Evolutionary conservation across 1,140 invertebrate genomes (phyloP), one percentile per base, ranked within the genome.

Genomic region (Chionoecetes opilio): DNA sequence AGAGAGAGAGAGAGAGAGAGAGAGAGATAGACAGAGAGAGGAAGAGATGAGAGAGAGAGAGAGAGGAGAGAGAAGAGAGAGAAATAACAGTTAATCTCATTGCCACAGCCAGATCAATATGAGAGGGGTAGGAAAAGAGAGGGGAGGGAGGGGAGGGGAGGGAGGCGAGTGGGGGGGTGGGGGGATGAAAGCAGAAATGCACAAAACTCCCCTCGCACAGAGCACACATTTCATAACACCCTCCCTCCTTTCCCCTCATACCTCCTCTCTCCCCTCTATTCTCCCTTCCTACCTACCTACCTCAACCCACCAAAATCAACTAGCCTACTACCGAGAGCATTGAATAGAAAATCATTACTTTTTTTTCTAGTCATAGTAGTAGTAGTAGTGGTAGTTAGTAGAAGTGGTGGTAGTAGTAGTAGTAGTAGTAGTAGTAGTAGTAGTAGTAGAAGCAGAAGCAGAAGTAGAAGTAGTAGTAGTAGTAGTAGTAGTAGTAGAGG

Each of bases 31-130:
- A n/a, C n/a, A n/a, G n/a, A n/a, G n/a, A n/a, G n/a, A n/a, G n/a
- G n/a, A n/a, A n/a, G n/a, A n/a, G n/a, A n/a, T n/a, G 87, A 38
- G 87, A 89, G 87, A 46, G 88, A 90, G 88, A 46, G 88, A 90
- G 88, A 46, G 88, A 90, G 88, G 29, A 37, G 46, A 37, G 29
- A 37, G 46, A 37, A 46, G 88, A 90, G 88, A 46, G 88, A 90
- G 88, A 46, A 46, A 90, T 37, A 46, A 87, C 37, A 35, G 32
- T 87, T 87, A 34, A 87, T 34, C 37, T 34, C 32, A 87, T 87
- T 34, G 85, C 85, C 37, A 87, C 85, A 35, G 37, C 37, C 85
- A 63, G 53, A 63, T 63, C 53, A 63, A 63, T 63, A 63, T 9
- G 53, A 8, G 53, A 63, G 53, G 53, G 53, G 53, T 9, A 21